phyloP scores from a whole-genome alignment of 2,797 vertebrate species.

The Alcedo quadribrachys region DNA sequence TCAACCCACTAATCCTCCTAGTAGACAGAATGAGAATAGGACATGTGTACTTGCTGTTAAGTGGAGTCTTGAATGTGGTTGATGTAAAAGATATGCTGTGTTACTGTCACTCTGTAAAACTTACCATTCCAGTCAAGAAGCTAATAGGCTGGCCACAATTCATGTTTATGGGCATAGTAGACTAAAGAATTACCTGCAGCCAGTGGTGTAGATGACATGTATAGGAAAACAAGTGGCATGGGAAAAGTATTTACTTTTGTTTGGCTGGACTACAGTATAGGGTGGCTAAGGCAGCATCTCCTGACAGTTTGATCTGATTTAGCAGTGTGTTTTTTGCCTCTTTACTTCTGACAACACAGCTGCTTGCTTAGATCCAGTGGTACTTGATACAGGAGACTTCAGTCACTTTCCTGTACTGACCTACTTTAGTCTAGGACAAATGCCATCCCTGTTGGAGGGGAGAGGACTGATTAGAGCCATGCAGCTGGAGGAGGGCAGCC shows the following conservation, averaged over 20 bases:
- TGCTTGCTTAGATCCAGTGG: not conserved
- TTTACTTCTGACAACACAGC: not conserved
- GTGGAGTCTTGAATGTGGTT: not conserved
- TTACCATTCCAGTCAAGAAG: too few species aligned
- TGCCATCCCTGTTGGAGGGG: not conserved
- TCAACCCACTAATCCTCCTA: not conserved
- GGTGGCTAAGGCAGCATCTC: not conserved
- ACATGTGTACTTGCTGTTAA: not conserved
- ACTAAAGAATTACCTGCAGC: not conserved
- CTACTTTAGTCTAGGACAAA: not conserved
- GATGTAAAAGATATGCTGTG: not conserved
- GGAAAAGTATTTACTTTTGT: not conserved
- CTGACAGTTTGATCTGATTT: not conserved
- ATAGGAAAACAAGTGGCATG: not conserved
- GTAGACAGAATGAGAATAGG: not conserved
- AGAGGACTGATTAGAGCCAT: not conserved
- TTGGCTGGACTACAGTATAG: not conserved
- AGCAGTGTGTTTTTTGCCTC: not conserved
- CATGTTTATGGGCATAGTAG: not conserved
- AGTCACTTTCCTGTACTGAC: not conserved
- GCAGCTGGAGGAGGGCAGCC: not conserved
- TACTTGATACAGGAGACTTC: not conserved
- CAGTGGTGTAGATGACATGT: not conserved
- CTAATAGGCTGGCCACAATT: not conserved
- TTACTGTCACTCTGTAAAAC: too few species aligned